Base-by-base conservation (phyloP, 2,888 invertebrate species). In the Drosophila kanekoi region DNA sequence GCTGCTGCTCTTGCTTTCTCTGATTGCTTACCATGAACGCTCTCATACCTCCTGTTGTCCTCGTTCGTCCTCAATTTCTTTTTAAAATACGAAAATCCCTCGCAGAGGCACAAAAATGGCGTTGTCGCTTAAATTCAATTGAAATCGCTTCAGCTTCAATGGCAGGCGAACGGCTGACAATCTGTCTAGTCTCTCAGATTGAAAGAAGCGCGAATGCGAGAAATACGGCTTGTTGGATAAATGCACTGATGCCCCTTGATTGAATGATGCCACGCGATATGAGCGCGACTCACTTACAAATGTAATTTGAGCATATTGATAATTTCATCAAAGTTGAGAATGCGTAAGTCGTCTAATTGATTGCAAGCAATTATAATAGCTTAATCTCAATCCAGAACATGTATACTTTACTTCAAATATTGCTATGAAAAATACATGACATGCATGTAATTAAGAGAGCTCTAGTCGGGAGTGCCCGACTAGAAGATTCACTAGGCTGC, bases 81-180 rank as follows among this genome's bases (percentile, higher is more conserved):
- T 66, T 62, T 38, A 37, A 58, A 67, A 76, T 75, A 60, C 74
- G 67, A 73, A 87, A 83, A 85, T 82, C 82, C 86, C 71, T 77
- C 66, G 70, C 62, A 54, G 59, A 70, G 61, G 76, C 67, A 74
- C 57, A 71, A 72, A 72, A 79, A 77, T 82, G 70, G 64, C 70
- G 74, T 66, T 72, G 67, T 85, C 70, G 83, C 84, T 81, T 74
- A 89, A 89, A 86, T 89, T 89, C 79, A 89, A 89, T 87, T 89
- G 89, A 77, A 86, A 87, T 87, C 79, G 81, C 81, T 88, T 84
- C 66, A 84, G 77, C 79, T 84, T 71, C 83, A 84, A 70, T 73
- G 83, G 69, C 86, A 87, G 79, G 62, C 75, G 70, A 79, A 59
- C 87, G 89, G 81, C 84, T 79, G 89, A 77, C 89, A 89, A 86